Base-by-base conservation (phyloP, 2,113 vertebrate species). In the Acanthochromis polyacanthus region DNA sequence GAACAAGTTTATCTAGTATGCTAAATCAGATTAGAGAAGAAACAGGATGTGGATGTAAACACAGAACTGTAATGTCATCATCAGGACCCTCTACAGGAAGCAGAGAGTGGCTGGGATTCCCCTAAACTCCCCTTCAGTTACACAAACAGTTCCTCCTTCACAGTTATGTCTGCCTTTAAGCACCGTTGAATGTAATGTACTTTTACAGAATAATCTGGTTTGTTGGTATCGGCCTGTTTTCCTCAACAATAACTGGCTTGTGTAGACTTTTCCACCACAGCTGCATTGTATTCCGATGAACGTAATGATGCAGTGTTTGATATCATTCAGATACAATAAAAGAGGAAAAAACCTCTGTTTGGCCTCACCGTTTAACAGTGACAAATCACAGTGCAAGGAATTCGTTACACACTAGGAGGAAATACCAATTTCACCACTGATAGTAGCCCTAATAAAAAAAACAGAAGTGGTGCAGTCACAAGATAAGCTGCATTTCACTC, bases 21-120 rank as follows among this genome's bases (percentile, higher is more conserved):
- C 38, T 63, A 38, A 60, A 75, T 80, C 58, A 20, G 46, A 65
- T 1, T 68, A 10, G 9, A 53, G 28, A 50, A 63, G 50, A 67
- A 84, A 80, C 82, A 85, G 88, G 87, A 91, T 84, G 82, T 85
- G 52, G 58, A 73, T 53, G 57, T 77, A 87, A 84, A 84, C 82
- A 70, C 46, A 70, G 55, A 28, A 19, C 55, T n/a, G 36, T 45
- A 60, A 60, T 72, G 71, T 77, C 59, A 65, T 63, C 30, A 25
- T 36, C 19, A 22, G 52, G 69, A 62, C 38, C 70, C 72, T 64
- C 72, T 12, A 59, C 63, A 86, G 71, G 72, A 67, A 62, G 25
- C 53, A 22, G 1, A 28, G 48, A 23, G 71, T 6, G 56, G 10
- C 30, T 71, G 82, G 91, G 67, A 88, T 81, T 89, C 84, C 90